Evolutionary conservation across 2,888 invertebrate genomes (phyloP).

Genomic region (Chalcosyrphus nemorum): DNA sequence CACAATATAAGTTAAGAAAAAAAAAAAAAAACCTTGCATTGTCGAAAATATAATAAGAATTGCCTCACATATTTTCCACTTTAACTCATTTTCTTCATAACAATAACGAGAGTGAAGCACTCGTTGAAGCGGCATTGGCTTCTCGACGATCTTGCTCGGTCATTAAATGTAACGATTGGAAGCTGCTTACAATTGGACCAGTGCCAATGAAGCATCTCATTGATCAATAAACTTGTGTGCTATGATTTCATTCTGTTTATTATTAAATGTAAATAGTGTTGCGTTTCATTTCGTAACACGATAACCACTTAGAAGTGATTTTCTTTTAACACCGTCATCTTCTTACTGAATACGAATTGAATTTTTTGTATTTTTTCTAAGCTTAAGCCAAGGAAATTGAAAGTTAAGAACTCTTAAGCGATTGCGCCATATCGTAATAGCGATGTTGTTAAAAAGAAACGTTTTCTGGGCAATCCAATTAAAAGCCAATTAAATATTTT

Average conservation of each 20-base stretch:
- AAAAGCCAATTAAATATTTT: background rate
- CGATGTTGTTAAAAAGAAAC: background rate
- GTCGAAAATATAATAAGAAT: background rate
- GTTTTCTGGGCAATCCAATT: background rate
- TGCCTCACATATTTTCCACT: background rate
- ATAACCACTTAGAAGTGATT: background rate
- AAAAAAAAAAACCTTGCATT: background rate
- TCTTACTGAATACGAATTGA: background rate
- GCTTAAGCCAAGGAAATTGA: background rate
- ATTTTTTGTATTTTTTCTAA: background rate
- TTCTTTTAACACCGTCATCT: background rate
- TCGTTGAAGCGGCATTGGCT: background rate
- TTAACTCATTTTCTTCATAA: background rate
- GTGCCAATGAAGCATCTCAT: background rate
- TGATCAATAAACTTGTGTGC: background rate
- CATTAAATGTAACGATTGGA: slow-evolving; percentile 14
- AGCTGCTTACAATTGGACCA: slow-evolving; percentile 7
- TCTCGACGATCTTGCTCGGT: slow-evolving; percentile 5
- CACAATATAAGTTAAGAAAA: no score
- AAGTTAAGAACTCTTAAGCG: background rate
- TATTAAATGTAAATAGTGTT: background rate
- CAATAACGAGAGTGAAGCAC: background rate
- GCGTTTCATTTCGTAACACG: slow-evolving; percentile 22
- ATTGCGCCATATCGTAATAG: background rate
- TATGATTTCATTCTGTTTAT: background rate